These are phyloP conservation scores for Maconellicoccus hirsutus DNA, from an alignment of 1,140 invertebrate genomes.

Conservation along the genomic window DNA sequence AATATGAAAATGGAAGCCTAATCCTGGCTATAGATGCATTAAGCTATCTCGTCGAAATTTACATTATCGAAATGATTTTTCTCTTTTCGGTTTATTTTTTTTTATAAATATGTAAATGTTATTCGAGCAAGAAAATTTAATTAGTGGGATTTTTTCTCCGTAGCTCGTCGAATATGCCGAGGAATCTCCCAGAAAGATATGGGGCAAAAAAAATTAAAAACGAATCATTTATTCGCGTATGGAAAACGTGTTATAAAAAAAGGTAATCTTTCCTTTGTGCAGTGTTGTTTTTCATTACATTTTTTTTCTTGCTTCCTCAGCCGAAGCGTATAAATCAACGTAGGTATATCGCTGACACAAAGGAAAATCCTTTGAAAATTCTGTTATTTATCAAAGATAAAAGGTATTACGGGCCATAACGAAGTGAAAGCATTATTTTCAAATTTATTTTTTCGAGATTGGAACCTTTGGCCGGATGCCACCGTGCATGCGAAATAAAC, in stretches of 20 bases:
- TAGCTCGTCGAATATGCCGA: neutral
- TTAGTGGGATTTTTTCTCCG: neutral
- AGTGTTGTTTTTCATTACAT: conserved; percentile 9
- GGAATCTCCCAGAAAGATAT: neutral
- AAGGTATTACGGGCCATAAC: conserved; percentile 20
- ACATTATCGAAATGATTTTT: neutral
- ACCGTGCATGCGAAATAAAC: conserved; percentile 17
- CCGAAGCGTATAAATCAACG: neutral
- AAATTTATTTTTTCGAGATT: conserved; percentile 23
- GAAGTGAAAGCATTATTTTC: conserved; percentile 21
- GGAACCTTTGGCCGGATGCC: conserved; percentile 15
- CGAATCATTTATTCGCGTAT: neutral
- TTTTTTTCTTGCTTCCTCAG: neutral
- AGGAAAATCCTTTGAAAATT: conserved; percentile 21
- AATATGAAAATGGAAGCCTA: neutral
- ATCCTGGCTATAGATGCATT: neutral
- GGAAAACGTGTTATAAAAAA: neutral
- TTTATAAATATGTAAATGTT: neutral
- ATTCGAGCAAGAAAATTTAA: conserved; percentile 12
- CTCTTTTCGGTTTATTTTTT: neutral
- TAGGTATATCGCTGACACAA: conserved; percentile 11
- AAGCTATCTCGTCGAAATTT: neutral
- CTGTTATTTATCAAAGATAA: conserved; percentile 22
- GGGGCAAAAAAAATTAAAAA: neutral
- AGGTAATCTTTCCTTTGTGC: conserved; percentile 11